Percentiles rank a stretch among this genome's conserved stretches.
These are phyloP conservation scores for Phenganax stokvisi DNA, from an alignment of 92 coral and sea anemone genomes.

Conservation along the genomic window DNA sequence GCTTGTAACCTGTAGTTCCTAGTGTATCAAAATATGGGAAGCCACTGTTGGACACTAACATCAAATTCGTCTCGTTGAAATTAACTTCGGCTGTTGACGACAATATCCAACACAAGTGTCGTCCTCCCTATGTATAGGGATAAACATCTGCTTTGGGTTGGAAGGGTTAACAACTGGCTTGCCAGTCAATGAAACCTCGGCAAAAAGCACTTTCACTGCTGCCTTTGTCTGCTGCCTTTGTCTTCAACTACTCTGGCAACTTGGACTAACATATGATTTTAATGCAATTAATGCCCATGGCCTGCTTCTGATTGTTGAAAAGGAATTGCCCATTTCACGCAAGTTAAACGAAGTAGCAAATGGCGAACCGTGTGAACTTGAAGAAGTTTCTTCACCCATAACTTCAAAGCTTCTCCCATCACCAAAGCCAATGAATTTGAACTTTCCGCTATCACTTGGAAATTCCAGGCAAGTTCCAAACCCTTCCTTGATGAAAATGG, in stretches of 20 bases:
- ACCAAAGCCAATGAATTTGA: conserved; percentile 11
- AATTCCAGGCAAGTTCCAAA: conserved; percentile 18
- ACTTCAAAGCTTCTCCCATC: conserved; percentile 26
- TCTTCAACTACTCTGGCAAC: background rate
- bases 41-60: conserved; percentile 49
- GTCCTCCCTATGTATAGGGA: conserved; percentile 34
- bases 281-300: conserved; percentile 21
- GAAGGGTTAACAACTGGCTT: conserved; percentile 25
- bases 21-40: conserved; percentile 43
- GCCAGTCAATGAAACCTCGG: conserved; percentile 33
- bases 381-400: background rate
- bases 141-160: conserved; percentile 32
- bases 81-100: conserved; percentile 35
- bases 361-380: background rate
- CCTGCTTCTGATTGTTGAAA: conserved; percentile 14
- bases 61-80: conserved; percentile 39
- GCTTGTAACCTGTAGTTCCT: conserved; percentile 45
- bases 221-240: conserved; percentile 42
- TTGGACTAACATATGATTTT: background rate
- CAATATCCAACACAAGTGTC: conserved; percentile 37
- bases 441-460: conserved; percentile 20
- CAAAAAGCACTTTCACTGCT: conserved; percentile 33
- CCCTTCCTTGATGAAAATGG: conserved; percentile 19
- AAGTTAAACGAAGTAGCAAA: background rate
- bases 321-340: background rate